Percentiles rank a stretch among this genome's conserved stretches.
Evolutionary conservation across 2,797 vertebrate genomes (phyloP).

Genomic region (Chelmon rostratus): DNA sequence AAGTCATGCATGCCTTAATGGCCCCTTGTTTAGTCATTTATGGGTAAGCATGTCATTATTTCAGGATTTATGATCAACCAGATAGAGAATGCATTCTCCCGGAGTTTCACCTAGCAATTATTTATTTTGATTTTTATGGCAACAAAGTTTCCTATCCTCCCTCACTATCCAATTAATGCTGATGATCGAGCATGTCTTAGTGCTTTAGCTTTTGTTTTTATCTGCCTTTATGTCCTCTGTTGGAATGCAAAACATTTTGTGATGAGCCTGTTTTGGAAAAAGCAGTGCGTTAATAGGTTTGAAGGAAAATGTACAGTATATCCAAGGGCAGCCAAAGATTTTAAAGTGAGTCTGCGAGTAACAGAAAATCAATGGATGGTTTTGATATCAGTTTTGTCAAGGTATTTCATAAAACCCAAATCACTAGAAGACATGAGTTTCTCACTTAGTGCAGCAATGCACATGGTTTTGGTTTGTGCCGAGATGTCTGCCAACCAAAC

Average conservation of each 20-base stretch:
- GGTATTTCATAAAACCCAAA: background rate
- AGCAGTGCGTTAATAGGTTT: conserved; percentile 31
- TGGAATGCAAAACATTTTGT: conserved; percentile 49
- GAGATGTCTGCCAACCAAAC: background rate
- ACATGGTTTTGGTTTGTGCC: background rate
- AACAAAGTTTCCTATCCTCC: conserved; percentile 82
- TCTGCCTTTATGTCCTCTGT: conserved; percentile 67
- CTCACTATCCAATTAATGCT: conserved; percentile 84
- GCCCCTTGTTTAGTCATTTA: conserved; percentile 88
- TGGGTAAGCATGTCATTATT: conserved; percentile 87
- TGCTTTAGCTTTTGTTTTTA: conserved; percentile 64
- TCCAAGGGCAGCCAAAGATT: conserved; percentile 7
- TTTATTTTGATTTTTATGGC: conserved; percentile 84
- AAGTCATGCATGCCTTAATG: conserved; percentile 86
- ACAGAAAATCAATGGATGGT: background rate
- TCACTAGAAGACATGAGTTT: background rate
- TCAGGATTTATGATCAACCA: conserved; percentile 80
- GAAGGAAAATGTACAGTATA: conserved; percentile 14
- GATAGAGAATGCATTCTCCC: conserved; percentile 76
- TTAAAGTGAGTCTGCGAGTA: conserved; percentile 2
- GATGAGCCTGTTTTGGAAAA: conserved; percentile 38
- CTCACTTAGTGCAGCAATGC: background rate
- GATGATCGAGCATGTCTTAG: conserved; percentile 80
- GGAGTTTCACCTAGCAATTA: conserved; percentile 83
- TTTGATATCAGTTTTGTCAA: background rate